Percentiles rank a stretch among this genome's conserved stretches.
Evolutionary conservation across 2,797 vertebrate species (phyloP).

Genomic region (Poecilia gillii): DNA sequence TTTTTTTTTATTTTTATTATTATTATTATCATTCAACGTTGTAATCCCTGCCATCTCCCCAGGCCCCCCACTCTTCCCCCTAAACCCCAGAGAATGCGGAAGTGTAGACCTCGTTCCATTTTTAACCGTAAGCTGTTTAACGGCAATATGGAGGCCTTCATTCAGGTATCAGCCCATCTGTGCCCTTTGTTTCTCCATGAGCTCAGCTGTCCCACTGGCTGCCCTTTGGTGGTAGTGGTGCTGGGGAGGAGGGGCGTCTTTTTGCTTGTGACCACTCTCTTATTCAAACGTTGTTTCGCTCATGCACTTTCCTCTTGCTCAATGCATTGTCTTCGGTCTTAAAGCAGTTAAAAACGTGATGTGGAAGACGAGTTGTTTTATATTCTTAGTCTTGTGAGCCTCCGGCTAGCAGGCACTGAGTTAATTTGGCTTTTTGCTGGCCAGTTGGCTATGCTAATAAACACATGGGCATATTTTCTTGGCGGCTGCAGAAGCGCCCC

Average conservation of each 20-base stretch:
- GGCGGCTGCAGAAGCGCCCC: slow-evolving; percentile 7
- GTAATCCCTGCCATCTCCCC: slow-evolving; percentile 84
- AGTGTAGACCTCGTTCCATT: slow-evolving; percentile 93
- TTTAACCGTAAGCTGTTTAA: slow-evolving; percentile 97
- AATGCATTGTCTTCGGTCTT: slow-evolving; percentile 54
- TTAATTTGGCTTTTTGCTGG: slow-evolving; percentile 37
- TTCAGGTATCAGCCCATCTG: slow-evolving; percentile 87
- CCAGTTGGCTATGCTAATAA: slow-evolving; percentile 42
- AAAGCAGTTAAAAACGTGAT: slow-evolving; percentile 16
- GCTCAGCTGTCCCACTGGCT: slow-evolving; percentile 77
- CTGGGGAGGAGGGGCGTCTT: slow-evolving; percentile 32
- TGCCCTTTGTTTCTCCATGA: slow-evolving; percentile 78
- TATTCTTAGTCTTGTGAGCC: slow-evolving; percentile 19
- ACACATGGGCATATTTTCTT: slow-evolving; percentile 34
- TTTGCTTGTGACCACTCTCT: slow-evolving; percentile 68
- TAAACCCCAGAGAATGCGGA: slow-evolving; percentile 97
- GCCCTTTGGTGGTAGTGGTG: slow-evolving; percentile 62
- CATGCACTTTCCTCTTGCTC: slow-evolving; percentile 69
- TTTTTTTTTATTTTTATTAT: not conserved
- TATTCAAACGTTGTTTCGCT: slow-evolving; percentile 55
- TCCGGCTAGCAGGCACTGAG: slow-evolving; percentile 23
- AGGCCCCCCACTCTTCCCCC: slow-evolving; percentile 96
- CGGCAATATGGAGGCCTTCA: slow-evolving; percentile 97
- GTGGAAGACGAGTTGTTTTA: slow-evolving; percentile 29
- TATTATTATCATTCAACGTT: slow-evolving; percentile 48